Base-by-base conservation (phyloP, 2,113 vertebrate species). In the Calyptomena viridis region DNA sequence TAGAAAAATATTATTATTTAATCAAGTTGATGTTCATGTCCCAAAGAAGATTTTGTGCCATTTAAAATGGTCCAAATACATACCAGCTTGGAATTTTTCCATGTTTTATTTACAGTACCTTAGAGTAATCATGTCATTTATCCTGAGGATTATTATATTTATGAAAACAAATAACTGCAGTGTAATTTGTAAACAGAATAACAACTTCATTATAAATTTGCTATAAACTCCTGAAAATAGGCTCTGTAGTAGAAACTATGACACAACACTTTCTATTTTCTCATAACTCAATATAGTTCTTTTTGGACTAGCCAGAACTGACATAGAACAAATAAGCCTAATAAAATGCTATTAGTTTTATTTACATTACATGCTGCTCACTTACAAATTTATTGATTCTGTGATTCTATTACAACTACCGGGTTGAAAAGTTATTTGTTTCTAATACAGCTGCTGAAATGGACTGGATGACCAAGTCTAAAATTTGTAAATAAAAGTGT, bases 1-100 rank as follows among this genome's bases (percentile, higher is more conserved):
- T 73, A 83, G 28, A 92, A 90, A 92, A 90, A 87, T 91, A 90
- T 91, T 85, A 79, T 91, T 30, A 59, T 62, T 85, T 94, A 94
- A 92, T 92, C 83, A 85, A 80, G 6, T 58, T 84, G 47, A 87
- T 84, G 23, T 46, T 90, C 11, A 30, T 88, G 64, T 83, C 37
- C 37, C 59, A 17, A 69, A 53, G 58, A 89, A 75, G 42, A 55
- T 50, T 88, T 90, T 85, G 31, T 66, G 33, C 13, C 15, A 62
- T 53, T 85, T 93, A 37, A 89, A 90, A 66, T 80, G 0, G 58
- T 86, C 66, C 22, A 92, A 76, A 60, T 68, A 23, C 17, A 47
- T 50, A 40, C 11, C 59, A 71, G 44, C 24, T 75, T 85, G n/a
- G 49, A 85, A 33, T 30, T 58, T 80, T 82, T 76, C 6, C 5